Percentiles rank a stretch among this genome's conserved stretches.
Conservation (phyloP, 2,888 invertebrate species). For the Drosophila lutescens region DNA sequence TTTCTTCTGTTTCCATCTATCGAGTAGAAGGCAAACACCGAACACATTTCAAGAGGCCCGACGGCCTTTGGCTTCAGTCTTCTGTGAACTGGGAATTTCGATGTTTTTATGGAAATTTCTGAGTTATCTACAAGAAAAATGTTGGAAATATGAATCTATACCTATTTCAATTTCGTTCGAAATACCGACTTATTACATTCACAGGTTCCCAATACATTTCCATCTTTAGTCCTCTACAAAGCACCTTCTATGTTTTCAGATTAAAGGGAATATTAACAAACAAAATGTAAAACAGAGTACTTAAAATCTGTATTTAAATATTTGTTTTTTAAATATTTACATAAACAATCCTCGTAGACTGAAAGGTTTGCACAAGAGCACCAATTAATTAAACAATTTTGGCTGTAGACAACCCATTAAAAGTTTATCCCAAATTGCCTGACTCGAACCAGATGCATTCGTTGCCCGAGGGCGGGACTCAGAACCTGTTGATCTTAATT, state of each 20-base stretch:
- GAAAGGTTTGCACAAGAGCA: not conserved
- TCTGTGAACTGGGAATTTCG: constrained; percentile 13
- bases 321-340: too few species aligned
- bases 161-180: constrained; percentile 8
- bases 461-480: constrained; percentile 14
- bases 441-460: constrained; percentile 13
- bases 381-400: constrained; percentile 6
- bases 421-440: constrained; percentile 1
- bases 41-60: constrained; percentile 39
- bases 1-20: constrained; percentile 44
- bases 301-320: too few species aligned
- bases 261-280: too few species aligned
- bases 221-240: too few species aligned
- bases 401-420: not conserved
- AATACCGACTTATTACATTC: not conserved
- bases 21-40: constrained; percentile 70
- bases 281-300: too few species aligned
- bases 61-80: constrained; percentile 24
- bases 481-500: constrained; percentile 45
- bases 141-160: constrained; percentile 4
- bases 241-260: too few species aligned
- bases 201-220: not conserved
- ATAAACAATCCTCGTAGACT: too few species aligned
- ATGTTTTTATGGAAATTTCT: constrained; percentile 16
- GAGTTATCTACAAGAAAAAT: constrained; percentile 3